A percentile compares a stretch with the other conserved stretches of the same genome.
Evolutionary conservation across 2,113 vertebrate species (phyloP).

Genomic region (Dipodomys spectabilis): DNA sequence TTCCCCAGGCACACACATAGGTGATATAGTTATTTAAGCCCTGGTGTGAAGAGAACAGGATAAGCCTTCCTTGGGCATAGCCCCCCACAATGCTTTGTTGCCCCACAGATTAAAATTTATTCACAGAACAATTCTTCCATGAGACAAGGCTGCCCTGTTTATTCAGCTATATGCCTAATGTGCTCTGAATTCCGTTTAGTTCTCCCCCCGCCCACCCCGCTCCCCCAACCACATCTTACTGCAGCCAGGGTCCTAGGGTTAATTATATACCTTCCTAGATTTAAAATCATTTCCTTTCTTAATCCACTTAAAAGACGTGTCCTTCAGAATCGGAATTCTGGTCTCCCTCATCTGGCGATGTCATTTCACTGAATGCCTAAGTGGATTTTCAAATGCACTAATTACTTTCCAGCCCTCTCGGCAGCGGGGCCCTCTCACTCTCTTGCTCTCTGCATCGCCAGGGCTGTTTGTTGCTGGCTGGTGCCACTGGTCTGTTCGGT

Average conservation of each 20-base stretch:
- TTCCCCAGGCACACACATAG: background rate
- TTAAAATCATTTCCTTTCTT: constrained; percentile 75
- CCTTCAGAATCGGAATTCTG: constrained; percentile 51
- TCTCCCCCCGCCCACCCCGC: background rate
- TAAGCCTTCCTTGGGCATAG: background rate
- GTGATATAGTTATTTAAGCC: background rate
- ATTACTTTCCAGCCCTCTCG: constrained; percentile 53
- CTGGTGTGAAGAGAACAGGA: background rate
- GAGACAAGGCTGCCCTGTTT: background rate
- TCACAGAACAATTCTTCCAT: constrained; percentile 27
- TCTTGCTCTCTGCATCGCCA: background rate
- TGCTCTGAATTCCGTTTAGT: constrained; percentile 41
- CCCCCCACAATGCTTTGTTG: background rate
- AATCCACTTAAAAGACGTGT: constrained; percentile 70
- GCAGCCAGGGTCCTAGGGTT: constrained; percentile 56
- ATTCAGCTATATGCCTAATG: constrained; percentile 35
- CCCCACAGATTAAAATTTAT: constrained; percentile 49
- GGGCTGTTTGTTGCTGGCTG: background rate
- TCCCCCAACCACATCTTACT: constrained; percentile 41
- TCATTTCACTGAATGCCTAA: constrained; percentile 67
- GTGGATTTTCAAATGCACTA: constrained; percentile 66
- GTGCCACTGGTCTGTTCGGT: background rate
- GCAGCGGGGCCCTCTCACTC: background rate
- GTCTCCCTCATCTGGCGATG: constrained; percentile 59
- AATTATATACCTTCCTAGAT: constrained; percentile 69